A percentile compares a stretch with the other conserved stretches of the same genome.
These are phyloP conservation scores for Tauraco hartlaubi DNA, from an alignment of 2,797 vertebrate species.

Conservation along the genomic window DNA sequence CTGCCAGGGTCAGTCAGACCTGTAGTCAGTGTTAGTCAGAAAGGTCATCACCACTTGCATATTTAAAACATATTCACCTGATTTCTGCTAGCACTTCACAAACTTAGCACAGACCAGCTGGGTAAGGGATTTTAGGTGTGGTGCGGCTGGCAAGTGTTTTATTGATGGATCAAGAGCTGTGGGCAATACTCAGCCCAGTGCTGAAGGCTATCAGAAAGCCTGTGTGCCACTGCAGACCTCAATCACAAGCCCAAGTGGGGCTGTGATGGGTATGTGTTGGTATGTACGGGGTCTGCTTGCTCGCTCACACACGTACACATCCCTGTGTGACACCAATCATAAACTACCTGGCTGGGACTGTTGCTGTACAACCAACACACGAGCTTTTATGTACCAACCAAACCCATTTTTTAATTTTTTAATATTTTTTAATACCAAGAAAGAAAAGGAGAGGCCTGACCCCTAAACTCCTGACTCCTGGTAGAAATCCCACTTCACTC, in stretches of 20 bases:
- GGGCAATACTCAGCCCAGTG: not conserved
- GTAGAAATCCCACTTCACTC: not conserved
- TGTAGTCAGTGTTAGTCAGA: not conserved
- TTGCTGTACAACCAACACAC: not conserved
- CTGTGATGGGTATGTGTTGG: not conserved
- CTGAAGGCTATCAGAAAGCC: not conserved
- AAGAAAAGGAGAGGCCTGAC: not conserved
- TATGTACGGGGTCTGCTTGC: not conserved
- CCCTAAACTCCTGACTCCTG: not conserved
- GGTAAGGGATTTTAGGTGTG: not conserved
- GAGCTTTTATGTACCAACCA: not conserved
- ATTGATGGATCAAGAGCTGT: not conserved
- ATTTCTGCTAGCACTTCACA: constrained; percentile 21
- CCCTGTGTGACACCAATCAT: not conserved
- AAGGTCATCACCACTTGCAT: not conserved
- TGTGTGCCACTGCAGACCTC: not conserved
- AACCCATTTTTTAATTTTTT: too few species aligned
- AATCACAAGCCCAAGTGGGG: not conserved
- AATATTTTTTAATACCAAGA: not conserved
- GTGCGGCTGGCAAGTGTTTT: not conserved
- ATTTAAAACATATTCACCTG: not conserved
- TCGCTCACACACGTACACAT: not conserved
- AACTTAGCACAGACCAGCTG: not conserved
- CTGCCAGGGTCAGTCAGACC: constrained; percentile 74
- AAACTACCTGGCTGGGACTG: not conserved